These are phyloP conservation scores for Sciaenops ocellatus DNA, from an alignment of 2,797 vertebrate species.

Conservation along the genomic window DNA sequence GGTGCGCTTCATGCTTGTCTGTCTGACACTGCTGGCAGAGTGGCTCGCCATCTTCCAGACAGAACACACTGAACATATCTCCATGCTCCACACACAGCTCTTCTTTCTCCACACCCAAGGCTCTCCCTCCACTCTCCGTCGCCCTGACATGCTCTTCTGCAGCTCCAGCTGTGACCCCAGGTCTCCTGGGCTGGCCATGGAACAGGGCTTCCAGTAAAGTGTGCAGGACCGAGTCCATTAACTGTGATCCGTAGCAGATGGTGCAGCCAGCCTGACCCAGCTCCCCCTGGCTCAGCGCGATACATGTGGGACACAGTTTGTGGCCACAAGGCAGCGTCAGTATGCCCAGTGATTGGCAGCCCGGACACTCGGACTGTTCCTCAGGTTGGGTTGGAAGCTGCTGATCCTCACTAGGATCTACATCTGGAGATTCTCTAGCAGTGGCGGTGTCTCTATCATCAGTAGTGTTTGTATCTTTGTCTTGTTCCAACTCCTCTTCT, in stretches of 20 bases:
- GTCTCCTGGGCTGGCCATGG: constrained; percentile 62
- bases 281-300: constrained; percentile 77
- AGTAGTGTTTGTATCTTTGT: background rate
- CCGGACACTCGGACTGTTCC: constrained; percentile 71
- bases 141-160: background rate
- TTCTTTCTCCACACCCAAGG: background rate
- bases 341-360: constrained; percentile 84
- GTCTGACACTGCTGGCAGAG: constrained; percentile 66
- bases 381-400: background rate
- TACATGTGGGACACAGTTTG: constrained; percentile 86
- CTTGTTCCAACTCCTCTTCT: background rate
- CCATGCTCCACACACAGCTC: constrained; percentile 61
- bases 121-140: background rate
- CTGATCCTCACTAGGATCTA: background rate
- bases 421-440: background rate
- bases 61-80: constrained; percentile 60
- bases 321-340: constrained; percentile 86
- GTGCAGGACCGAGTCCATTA: constrained; percentile 70
- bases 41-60: constrained; percentile 70
- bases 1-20: constrained; percentile 65
- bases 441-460: background rate
- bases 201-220: constrained; percentile 72
- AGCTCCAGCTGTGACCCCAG: background rate
- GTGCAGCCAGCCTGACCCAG: constrained; percentile 78
- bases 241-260: constrained; percentile 81